Conservation (phyloP, 64 coral and sea anemone genomes). For the Actinia tenebrosa region DNA sequence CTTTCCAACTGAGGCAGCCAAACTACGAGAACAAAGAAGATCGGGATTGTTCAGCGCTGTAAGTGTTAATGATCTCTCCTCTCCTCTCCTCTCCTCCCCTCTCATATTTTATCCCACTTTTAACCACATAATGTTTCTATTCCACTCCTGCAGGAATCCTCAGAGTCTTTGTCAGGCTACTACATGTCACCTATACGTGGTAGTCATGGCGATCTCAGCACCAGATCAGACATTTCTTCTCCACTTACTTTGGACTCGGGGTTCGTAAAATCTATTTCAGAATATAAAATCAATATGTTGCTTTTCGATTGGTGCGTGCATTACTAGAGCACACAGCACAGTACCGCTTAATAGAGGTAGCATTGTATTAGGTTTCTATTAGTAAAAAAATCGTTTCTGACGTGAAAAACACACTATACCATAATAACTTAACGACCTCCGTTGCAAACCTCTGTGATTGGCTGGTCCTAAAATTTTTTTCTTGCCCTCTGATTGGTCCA, state of each 20-base stretch:
- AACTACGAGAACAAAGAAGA: conserved; percentile 79
- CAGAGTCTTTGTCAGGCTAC: conserved; percentile 61
- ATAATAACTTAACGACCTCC: no score
- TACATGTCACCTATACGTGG: conserved; percentile 68
- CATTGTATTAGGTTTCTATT: no score
- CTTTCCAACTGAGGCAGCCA: conserved; percentile 87
- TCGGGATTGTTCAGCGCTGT: conserved; percentile 49
- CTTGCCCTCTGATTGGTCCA: no score
- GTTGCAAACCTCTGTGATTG: not conserved
- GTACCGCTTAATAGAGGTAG: no score
- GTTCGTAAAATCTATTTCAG: conserved; percentile 16
- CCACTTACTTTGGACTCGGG: conserved; percentile 82
- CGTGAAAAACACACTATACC: no score
- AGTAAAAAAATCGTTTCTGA: no score
- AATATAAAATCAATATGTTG: no score
- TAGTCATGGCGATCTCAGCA: conserved; percentile 81
- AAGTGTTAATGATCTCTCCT: not conserved
- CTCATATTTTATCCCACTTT: no score
- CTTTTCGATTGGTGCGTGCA: no score
- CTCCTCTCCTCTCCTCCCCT: not conserved
- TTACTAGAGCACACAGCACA: no score
- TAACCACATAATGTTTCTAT: not conserved
- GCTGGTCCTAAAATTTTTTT: no score
- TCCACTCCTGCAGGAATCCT: conserved; percentile 52
- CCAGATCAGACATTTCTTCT: conserved; percentile 67